phyloP scores from a whole-genome alignment of 2,797 vertebrate genomes.

The Cyclura pinguis region DNA sequence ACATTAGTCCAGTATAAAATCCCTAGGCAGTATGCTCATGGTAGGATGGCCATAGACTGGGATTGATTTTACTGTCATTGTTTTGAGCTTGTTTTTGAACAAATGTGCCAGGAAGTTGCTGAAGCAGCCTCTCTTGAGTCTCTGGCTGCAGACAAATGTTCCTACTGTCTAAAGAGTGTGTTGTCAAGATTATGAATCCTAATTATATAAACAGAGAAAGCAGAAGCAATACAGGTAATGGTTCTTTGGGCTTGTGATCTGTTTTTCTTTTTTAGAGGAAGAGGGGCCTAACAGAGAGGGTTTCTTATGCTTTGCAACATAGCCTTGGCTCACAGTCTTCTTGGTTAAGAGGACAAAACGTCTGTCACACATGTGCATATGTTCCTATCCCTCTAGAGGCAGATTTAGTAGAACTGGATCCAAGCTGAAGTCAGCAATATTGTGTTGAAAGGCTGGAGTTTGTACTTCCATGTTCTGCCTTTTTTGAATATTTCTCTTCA shows the following conservation, averaged over 20 bases:
- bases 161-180: neutral
- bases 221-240: neutral
- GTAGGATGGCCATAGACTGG: neutral
- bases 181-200: neutral
- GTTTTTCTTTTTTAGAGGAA: neutral
- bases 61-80: neutral
- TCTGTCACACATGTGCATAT: too few species aligned
- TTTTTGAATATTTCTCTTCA: constrained; percentile 29
- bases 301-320: neutral
- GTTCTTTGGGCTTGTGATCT: neutral
- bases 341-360: neutral
- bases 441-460: neutral
- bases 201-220: neutral
- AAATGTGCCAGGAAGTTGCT: neutral
- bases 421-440: neutral
- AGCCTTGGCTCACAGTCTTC: neutral
- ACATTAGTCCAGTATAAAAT: neutral
- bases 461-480: constrained; percentile 27
- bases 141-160: neutral
- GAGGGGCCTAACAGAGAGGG: neutral
- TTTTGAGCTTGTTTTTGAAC: neutral
- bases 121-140: neutral
- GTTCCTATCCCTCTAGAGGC: neutral
- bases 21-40: neutral
- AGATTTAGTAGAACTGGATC: neutral